Conservation (phyloP, 2,888 invertebrate genomes). For the Pristionchus mayeri region DNA sequence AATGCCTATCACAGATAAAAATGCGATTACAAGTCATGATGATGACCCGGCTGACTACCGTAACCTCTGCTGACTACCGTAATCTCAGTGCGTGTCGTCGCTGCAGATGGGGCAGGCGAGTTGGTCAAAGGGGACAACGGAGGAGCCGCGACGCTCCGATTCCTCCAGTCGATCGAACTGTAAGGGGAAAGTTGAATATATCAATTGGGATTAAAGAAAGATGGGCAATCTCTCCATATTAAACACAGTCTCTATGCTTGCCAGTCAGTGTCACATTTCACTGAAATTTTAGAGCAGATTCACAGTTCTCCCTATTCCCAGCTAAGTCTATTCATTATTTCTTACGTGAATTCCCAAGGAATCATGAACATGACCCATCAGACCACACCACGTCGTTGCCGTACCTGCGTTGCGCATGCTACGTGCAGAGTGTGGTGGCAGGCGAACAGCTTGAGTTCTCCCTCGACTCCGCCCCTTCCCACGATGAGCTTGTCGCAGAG, state of each 20-base stretch:
- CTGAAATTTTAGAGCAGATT: no score
- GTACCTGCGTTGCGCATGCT: slow-evolving; percentile 57
- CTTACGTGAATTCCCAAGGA: no score
- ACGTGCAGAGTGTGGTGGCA: slow-evolving; percentile 67
- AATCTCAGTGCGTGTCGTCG: slow-evolving; percentile 23
- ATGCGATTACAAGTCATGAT: neutral
- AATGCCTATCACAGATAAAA: neutral
- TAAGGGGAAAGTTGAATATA: neutral
- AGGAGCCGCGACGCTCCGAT: neutral
- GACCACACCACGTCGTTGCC: neutral
- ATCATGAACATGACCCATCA: no score
- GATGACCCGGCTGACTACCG: neutral
- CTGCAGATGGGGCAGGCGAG: slow-evolving; percentile 38
- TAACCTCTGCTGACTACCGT: neutral
- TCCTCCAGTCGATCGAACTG: slow-evolving; percentile 16
- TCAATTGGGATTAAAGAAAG: no score
- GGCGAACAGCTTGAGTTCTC: slow-evolving; percentile 58
- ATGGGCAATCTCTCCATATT: no score
- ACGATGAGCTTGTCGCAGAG: slow-evolving; percentile 21
- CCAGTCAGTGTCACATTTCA: no score
- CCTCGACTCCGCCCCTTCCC: neutral
- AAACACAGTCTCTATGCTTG: no score
- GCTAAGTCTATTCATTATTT: no score
- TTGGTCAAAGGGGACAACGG: neutral
- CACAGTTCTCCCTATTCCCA: no score